Conservation (phyloP, 92 coral and sea anemone species). For the Scolanthus callimorphus region DNA sequence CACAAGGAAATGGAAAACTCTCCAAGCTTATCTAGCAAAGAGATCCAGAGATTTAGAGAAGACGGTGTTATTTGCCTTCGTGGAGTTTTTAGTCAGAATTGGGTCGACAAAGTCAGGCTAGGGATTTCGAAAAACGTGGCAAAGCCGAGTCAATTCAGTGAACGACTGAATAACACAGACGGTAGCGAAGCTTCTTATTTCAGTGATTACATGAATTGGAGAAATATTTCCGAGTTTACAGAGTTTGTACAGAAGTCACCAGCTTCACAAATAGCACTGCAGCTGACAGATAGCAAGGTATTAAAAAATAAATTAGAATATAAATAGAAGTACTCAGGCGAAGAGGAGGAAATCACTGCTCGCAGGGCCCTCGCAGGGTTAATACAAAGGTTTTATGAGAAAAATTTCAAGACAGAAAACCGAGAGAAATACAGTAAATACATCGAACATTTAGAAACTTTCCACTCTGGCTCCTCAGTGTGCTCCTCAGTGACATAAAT, state of each 20-base stretch:
- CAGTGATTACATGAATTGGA: constrained; percentile 72
- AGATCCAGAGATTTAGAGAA: constrained; percentile 38
- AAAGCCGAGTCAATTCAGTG: constrained; percentile 57
- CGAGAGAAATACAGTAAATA: no score
- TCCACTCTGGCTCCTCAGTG: no score
- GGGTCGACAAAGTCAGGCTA: constrained; percentile 55
- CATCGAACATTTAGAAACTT: no score
- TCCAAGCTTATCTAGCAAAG: no score
- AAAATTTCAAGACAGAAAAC: no score
- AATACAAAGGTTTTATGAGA: no score
- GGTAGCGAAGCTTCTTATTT: constrained; percentile 40
- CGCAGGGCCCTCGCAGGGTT: no score
- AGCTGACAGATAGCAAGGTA: constrained; percentile 68
- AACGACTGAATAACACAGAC: constrained; percentile 21
- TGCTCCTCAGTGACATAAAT: no score
- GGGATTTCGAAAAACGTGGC: constrained; percentile 59
- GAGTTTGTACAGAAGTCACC: constrained; percentile 74
- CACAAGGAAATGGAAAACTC: no score
- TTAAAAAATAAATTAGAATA: no score
- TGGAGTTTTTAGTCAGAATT: constrained; percentile 55
- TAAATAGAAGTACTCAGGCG: no score
- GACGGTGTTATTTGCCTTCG: constrained; percentile 82
- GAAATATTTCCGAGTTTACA: constrained; percentile 43
- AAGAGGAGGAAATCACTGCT: no score
- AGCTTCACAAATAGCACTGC: constrained; percentile 64